phyloP scores from a whole-genome alignment of 2,113 vertebrate genomes.

The Engystomops pustulosus region DNA sequence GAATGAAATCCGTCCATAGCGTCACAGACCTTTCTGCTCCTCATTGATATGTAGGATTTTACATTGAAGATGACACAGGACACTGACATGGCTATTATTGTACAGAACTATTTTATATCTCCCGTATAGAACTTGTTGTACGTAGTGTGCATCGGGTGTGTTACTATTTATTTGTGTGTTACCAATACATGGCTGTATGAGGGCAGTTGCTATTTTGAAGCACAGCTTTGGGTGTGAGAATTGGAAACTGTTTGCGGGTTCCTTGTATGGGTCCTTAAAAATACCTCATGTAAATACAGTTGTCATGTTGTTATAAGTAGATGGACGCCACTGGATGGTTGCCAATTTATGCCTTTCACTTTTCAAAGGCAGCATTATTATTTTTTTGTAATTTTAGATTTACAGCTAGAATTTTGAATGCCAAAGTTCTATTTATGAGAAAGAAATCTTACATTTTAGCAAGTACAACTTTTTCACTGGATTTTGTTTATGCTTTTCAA shows the following conservation, averaged over 20 bases:
- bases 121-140: conserved; percentile 16
- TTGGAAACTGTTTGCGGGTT: conserved; percentile 64
- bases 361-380: conserved; percentile 73
- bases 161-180: conserved; percentile 49
- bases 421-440: conserved; percentile 96
- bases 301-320: conserved; percentile 76
- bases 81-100: conserved; percentile 9
- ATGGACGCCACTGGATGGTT: conserved; percentile 85
- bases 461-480: conserved; percentile 89
- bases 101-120: conserved; percentile 44
- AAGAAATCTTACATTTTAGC: conserved; percentile 80
- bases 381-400: conserved; percentile 81
- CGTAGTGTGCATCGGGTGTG: conserved; percentile 31
- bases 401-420: conserved; percentile 93
- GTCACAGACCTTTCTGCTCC: background rate
- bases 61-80: conserved; percentile 11
- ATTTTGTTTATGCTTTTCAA: conserved; percentile 80
- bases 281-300: conserved; percentile 84
- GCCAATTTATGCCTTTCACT: conserved; percentile 72
- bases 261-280: conserved; percentile 72
- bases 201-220: conserved; percentile 47
- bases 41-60: background rate
- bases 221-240: conserved; percentile 48
- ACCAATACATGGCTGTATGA: conserved; percentile 29
- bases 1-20: background rate